phyloP scores from a whole-genome alignment of 2,888 invertebrate species.

The Caprella mutica region DNA sequence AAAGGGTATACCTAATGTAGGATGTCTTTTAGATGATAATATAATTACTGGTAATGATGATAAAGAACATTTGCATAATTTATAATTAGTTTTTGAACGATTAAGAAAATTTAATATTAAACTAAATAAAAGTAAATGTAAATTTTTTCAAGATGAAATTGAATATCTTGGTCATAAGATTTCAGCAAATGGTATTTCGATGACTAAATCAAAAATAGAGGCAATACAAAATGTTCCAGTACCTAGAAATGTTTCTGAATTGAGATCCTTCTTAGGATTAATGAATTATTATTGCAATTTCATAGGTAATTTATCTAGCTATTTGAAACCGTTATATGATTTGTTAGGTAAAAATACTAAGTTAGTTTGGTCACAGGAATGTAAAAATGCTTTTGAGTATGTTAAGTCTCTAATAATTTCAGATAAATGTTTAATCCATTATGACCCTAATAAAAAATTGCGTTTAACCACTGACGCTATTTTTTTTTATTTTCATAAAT shows the following conservation, averaged over 20 bases:
- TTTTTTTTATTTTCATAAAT: slow-evolving; percentile 36
- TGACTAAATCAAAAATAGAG: too few relatives aligned
- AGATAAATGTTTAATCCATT: too few relatives aligned
- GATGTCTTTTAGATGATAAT: neutral
- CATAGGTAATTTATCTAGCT: neutral
- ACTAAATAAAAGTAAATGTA: neutral
- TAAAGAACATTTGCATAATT: neutral
- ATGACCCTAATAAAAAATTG: neutral
- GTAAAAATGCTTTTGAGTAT: neutral
- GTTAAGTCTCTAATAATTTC: too few relatives aligned
- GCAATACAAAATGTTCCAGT: too few relatives aligned
- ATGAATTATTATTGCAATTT: neutral
- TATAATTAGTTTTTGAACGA: neutral
- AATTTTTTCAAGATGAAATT: too few relatives aligned
- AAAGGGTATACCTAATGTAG: neutral
- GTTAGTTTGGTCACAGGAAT: neutral
- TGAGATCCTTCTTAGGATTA: too few relatives aligned
- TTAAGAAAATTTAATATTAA: neutral
- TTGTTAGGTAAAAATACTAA: neutral
- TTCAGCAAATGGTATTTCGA: too few relatives aligned
- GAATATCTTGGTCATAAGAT: slow-evolving; percentile 4
- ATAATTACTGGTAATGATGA: neutral
- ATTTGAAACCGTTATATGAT: neutral
- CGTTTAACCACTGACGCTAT: slow-evolving; percentile 9
- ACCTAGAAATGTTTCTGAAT: too few relatives aligned